Percentiles rank a stretch among this genome's conserved stretches.
Evolutionary conservation across 2,113 vertebrate species (phyloP).

Genomic region (Cololabis saira): DNA sequence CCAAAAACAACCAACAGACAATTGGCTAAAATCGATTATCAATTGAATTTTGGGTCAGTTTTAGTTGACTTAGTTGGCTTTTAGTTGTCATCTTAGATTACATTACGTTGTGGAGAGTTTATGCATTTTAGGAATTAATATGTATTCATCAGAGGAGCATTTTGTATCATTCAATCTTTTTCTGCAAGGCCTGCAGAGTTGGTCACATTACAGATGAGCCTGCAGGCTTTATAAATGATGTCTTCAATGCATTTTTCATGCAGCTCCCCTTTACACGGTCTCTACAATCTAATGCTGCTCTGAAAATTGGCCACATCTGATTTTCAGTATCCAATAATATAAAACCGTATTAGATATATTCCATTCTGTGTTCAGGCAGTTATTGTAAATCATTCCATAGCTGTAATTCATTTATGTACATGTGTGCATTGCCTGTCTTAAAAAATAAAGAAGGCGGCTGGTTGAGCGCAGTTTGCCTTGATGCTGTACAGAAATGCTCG

Average conservation of each 20-base stretch:
- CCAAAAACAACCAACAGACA: too few species aligned
- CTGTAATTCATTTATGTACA: neutral
- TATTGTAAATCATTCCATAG: neutral
- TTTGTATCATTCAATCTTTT: neutral
- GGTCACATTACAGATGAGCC: slow-evolving; percentile 3
- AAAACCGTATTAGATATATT: slow-evolving; percentile 6
- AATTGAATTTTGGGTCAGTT: too few species aligned
- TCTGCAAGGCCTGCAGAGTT: neutral
- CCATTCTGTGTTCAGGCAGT: neutral
- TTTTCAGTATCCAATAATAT: slow-evolving; percentile 8
- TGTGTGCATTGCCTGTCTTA: slow-evolving; percentile 5
- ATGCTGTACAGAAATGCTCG: slow-evolving; percentile 10
- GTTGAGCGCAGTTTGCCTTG: slow-evolving; percentile 16
- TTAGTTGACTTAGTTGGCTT: too few species aligned
- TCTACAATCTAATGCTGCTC: slow-evolving; percentile 7
- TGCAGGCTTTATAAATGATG: neutral
- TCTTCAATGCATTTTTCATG: slow-evolving; percentile 5
- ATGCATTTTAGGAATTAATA: neutral
- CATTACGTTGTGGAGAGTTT: too few species aligned
- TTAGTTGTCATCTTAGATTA: too few species aligned
- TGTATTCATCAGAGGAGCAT: neutral
- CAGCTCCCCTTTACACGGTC: neutral
- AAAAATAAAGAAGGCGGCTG: slow-evolving; percentile 39
- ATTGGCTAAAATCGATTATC: too few species aligned
- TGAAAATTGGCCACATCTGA: slow-evolving; percentile 7